Base-by-base conservation (phyloP, 1,140 invertebrate genomes). In the Drosophila equinoxialis region DNA sequence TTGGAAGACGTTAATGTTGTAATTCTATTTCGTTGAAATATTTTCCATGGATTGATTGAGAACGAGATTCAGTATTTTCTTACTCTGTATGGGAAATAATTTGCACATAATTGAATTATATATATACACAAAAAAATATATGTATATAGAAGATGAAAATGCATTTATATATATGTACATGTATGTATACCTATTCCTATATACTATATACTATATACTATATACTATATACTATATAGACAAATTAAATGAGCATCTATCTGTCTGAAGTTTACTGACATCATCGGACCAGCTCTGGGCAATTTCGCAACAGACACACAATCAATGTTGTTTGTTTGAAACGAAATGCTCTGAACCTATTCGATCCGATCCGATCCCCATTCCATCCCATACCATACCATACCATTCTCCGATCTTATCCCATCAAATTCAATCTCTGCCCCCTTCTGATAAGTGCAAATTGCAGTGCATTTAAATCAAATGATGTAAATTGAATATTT, bases 281-380 rank as follows among this genome's bases (percentile, higher is more conserved):
- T 73, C 71, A 73, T 71, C 65, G 7, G n/a, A 0, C 11, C 26
- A 57, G 30, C 14, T 37, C 33, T 58, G n/a, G n/a, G 11, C 54
- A 58, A 35, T 14, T 3, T 35, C 30, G 6, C 41, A 45, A 37
- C 20, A 23, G 33, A 57, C 35, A 30, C 45, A 75, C 74, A 76
- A 76, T 41, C 73, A 20, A 65, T 64, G 74, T 37, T 39, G 54
- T 76, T 77, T 76, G 74, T 76, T 76, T 48, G 6, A 33, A 23
- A 11, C n/a, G 14, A 39, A 59, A 59, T 59, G 57, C 17, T 59
- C 57, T 37, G 45, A 51, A 17, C 45, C 45, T 17, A 51, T 51
- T 0, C 8, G 17, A 23, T 17, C 42, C 42, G n/a, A 51, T 51
- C 6, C 14, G n/a, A n/a, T n/a, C n/a, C n/a, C n/a, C n/a, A n/a